A percentile compares a stretch with the other conserved stretches of the same genome.
Conservation (phyloP, 2,888 invertebrate genomes). For the Aleiodes alternator region DNA sequence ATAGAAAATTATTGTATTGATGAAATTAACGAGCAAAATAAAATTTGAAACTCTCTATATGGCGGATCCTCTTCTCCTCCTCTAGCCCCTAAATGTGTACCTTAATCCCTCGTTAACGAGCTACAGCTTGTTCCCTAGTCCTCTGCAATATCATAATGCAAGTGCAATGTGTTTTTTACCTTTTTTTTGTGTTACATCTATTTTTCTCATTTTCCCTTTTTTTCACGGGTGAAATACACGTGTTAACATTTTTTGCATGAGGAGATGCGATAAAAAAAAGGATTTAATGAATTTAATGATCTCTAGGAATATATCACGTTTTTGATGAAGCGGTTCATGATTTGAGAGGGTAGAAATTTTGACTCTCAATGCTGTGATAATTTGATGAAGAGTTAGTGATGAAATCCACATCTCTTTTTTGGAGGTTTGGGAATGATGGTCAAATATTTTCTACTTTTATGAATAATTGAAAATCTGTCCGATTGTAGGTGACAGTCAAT, state of each 20-base stretch:
- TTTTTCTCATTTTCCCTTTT: background rate
- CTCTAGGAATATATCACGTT: background rate
- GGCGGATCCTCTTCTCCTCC: constrained; percentile 37
- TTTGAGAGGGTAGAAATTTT: too few species aligned
- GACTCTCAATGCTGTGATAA: too few species aligned
- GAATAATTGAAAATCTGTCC: too few species aligned
- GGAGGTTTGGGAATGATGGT: too few species aligned
- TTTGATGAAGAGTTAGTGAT: too few species aligned
- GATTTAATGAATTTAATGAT: constrained; percentile 51
- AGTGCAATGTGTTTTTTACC: constrained; percentile 14
- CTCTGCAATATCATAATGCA: constrained; percentile 26
- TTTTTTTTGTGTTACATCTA: background rate
- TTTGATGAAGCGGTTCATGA: too few species aligned
- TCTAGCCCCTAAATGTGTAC: constrained; percentile 44
- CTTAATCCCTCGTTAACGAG: constrained; percentile 52
- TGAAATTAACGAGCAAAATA: constrained; percentile 23
- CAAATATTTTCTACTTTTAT: too few species aligned
- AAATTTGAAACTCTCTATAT: constrained; percentile 35
- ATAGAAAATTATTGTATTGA: constrained; percentile 39
- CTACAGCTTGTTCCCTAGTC: constrained; percentile 39
- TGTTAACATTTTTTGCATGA: constrained; percentile 34
- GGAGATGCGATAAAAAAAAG: constrained; percentile 45
- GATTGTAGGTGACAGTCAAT: too few species aligned
- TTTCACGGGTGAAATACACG: background rate
- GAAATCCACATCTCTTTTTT: too few species aligned